Evolutionary conservation across 2,113 vertebrate species (phyloP).

Genomic region (Nesoenas mayeri): DNA sequence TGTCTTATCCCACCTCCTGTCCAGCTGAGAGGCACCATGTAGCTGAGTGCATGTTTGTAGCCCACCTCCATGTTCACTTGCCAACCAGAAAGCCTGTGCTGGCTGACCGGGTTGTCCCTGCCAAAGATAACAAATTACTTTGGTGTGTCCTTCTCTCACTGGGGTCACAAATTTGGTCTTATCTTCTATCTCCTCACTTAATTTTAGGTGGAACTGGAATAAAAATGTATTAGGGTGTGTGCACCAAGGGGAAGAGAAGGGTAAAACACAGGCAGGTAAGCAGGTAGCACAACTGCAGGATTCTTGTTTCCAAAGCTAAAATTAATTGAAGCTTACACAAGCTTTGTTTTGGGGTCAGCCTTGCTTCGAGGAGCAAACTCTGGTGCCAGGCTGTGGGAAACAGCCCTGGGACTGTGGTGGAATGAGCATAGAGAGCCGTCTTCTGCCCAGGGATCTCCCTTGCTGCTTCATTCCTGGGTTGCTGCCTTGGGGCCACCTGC

Average conservation of each 20-base stretch:
- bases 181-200: neutral
- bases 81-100: neutral
- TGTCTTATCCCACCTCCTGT: neutral
- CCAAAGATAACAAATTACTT: constrained; percentile 19
- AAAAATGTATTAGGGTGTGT: neutral
- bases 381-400: neutral
- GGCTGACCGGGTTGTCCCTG: neutral
- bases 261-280: neutral
- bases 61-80: neutral
- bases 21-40: neutral
- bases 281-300: neutral
- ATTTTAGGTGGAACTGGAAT: neutral
- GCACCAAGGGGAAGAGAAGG: neutral
- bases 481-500: neutral
- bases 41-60: neutral
- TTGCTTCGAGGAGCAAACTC: neutral
- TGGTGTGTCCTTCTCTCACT: neutral
- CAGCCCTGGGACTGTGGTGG: neutral
- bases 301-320: neutral
- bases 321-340: neutral
- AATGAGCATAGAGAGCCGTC: neutral
- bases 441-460: neutral
- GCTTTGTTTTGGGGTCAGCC: neutral
- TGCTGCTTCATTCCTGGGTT: accelerated
- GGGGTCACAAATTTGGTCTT: neutral